Conservation (phyloP, 2,888 invertebrate genomes). For the Eupelmus urozonus region DNA sequence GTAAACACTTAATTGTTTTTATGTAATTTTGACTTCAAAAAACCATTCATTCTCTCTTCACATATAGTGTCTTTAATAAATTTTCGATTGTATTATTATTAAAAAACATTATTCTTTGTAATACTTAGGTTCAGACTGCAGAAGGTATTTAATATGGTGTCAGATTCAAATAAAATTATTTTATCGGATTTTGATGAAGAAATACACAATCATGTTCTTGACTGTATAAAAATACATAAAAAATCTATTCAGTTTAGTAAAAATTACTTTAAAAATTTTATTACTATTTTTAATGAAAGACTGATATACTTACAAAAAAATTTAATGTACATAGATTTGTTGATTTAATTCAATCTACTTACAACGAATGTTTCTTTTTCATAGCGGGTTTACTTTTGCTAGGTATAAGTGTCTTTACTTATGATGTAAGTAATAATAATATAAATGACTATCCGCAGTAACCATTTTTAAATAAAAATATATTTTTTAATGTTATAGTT, state of each 20-base stretch:
- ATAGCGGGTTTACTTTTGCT: neutral
- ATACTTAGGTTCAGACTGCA: neutral
- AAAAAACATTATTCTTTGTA: neutral
- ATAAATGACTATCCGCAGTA: no score
- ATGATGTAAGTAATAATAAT: constrained; percentile 22
- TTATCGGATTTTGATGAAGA: neutral
- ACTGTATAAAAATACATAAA: constrained; percentile 15
- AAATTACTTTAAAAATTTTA: neutral
- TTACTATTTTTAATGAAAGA: neutral
- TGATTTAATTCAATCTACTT: neutral
- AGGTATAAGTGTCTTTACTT: neutral
- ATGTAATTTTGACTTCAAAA: no score
- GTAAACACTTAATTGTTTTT: no score
- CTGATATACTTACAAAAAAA: no score
- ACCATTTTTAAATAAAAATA: neutral
- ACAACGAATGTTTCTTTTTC: constrained; percentile 7
- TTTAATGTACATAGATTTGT: constrained; percentile 4
- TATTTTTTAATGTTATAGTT: constrained; percentile 17
- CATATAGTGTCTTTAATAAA: no score
- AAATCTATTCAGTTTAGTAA: constrained; percentile 20
- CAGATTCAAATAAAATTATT: neutral
- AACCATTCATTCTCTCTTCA: no score
- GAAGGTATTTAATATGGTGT: neutral
- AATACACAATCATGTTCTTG: neutral
- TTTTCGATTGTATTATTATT: neutral